Percentiles rank a stretch among this genome's conserved stretches.
Conservation (phyloP, 2,797 vertebrate species). For the Pogoniulus pusillus region DNA sequence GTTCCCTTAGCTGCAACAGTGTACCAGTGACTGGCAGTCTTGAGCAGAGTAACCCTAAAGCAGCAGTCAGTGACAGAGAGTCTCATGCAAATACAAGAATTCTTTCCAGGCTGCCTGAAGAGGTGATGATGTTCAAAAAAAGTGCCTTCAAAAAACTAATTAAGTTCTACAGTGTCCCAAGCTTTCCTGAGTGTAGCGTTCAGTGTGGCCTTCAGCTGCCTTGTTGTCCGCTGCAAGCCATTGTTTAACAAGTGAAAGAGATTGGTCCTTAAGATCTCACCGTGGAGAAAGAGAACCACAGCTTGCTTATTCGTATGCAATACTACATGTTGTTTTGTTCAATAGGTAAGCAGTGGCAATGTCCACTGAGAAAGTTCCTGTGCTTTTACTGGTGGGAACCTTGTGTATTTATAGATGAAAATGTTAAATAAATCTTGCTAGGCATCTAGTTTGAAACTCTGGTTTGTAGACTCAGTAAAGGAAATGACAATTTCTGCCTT, state of each 20-base stretch:
- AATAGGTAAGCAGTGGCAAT: conserved; percentile 13
- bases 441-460: not conserved
- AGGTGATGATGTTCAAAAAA: conserved; percentile 80
- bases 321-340: conserved; percentile 15
- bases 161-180: conserved; percentile 93
- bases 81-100: conserved; percentile 46
- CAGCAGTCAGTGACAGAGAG: conserved; percentile 44
- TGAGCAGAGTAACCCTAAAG: conserved; percentile 58
- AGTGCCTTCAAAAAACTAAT: conserved; percentile 86
- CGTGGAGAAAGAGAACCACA: conserved; percentile 1
- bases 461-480: not conserved
- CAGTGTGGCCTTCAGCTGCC: conserved; percentile 86
- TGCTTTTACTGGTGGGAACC: conserved; percentile 60
- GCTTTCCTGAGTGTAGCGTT: conserved; percentile 85
- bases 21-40: conserved; percentile 75
- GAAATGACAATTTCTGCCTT: not conserved
- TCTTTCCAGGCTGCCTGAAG: conserved; percentile 79
- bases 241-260: conserved; percentile 65
- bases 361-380: conserved; percentile 47
- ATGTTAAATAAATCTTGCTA: conserved; percentile 54
- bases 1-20: conserved; percentile 89
- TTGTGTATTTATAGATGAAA: conserved; percentile 55
- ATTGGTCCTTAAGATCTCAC: not conserved
- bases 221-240: conserved; percentile 85
- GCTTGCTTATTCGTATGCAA: conserved; percentile 42